Evolutionary conservation across 2,888 invertebrate species (phyloP), one percentile per base, ranked within the genome.

Genomic region (Tipula helvola): DNA sequence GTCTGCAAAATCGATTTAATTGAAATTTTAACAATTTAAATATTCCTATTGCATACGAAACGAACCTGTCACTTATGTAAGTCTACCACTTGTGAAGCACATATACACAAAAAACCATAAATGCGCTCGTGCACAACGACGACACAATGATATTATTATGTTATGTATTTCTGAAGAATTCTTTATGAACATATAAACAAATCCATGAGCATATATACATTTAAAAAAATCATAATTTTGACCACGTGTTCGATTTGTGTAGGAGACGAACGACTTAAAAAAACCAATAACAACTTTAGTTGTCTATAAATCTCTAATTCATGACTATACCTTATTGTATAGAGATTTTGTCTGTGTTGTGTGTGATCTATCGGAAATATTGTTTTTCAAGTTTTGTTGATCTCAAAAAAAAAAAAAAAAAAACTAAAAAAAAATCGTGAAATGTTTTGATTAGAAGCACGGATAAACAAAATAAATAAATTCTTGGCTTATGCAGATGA

Each of bases 161-260:
- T 28, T 28, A 2, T 28, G 28, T 28, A 71, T 71, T 71, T 71
- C 28, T 71, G 28, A 71, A 71, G 71, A 71, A 28, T 28, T 71
- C 71, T 16, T 7, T 52, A 16, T 13, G 52, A 52, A n/a, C 52
- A 16, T 52, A 16, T 39, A 39, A 39, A 39, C 5, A 39, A 57
- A 57, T 7, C 52, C 18, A 57, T 16, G 52, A 71, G 10, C 4
- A 28, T 52, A 5, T 52, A 52, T 71, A 71, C 10, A 71, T 28
- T 10, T 4, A 2, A 71, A 57, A 5, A 10, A 71, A 71, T 71
- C 71, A 71, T 71, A 71, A 71, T 71, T 71, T 71, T 71, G 71
- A 71, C 71, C 71, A 71, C 71, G 71, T 71, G 71, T 71, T 71
- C 71, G 71, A 71, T 71, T 71, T 71, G 71, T 71, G 71, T 71